Base-by-base conservation (phyloP, 2,797 vertebrate genomes). In the Naso thynnoides region DNA sequence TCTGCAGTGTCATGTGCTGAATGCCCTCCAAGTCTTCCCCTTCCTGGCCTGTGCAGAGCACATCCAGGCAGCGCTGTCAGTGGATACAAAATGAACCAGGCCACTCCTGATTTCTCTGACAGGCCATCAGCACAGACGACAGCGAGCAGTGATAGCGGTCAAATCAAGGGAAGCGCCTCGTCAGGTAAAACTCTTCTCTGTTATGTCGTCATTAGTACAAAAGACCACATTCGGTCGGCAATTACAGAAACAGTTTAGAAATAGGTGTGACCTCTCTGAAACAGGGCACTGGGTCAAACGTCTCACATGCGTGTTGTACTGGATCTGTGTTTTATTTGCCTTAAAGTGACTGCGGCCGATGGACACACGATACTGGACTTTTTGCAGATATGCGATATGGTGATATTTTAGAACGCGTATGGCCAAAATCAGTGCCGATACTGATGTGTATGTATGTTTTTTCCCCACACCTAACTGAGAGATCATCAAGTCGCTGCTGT, bases 131-230 rank as follows among this genome's bases (percentile, higher is more conserved):
- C 48, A 31, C 78, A 63, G 79, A 74, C 72, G 65, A 85, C 80
- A 19, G 62, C n/a, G 52, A 86, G 71, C 71, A 52, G 84, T 66
- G 74, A 67, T 2, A 42, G 70, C 47, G 77, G 75, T 75, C 67
- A 54, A 26, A 58, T 66, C 57, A 53, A 74, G 36, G 66, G 36
- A 67, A 26, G 53, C 26, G 1, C 78, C 59, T 82, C 76, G 78
- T 73, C 66, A 73, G 87, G 89, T 92, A 78, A 86, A n/a, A 77
- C 76, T 3, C 3, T 26, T 53, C 10, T 38, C 54, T 62, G 42
- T 14, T n/a, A 21, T 69, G 14, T 52, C 23, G 31, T 48, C 56
- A 36, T 2, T 48, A 16, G 38, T 42, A 9, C 42, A 21, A 36
- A 36, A 2, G 13, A 42, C 5, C 9, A 45, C 27, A 27, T 48